These are phyloP conservation scores for Pterophyllum scalare DNA, from an alignment of 2,113 vertebrate species.

Conservation along the genomic window DNA sequence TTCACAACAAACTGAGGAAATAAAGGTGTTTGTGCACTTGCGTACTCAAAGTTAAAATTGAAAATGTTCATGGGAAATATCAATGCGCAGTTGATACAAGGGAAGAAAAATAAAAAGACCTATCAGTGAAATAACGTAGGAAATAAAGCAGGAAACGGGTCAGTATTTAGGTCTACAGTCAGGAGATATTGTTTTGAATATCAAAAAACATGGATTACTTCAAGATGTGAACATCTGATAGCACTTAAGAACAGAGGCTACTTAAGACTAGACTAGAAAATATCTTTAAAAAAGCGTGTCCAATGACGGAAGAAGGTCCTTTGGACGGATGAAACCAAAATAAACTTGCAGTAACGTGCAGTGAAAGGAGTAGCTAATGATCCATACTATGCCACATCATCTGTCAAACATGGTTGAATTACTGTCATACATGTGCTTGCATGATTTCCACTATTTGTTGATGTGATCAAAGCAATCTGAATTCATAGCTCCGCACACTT, in stretches of 20 bases:
- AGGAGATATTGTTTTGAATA: not conserved
- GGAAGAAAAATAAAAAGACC: too few relatives aligned
- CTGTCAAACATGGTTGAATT: not conserved
- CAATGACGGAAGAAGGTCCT: not conserved
- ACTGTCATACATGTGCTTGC: rapidly evolving
- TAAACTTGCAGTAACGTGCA: not conserved
- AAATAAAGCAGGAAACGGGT: too few relatives aligned
- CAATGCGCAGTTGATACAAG: not conserved
- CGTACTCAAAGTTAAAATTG: not conserved
- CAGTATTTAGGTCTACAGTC: too few relatives aligned
- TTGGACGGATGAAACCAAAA: not conserved
- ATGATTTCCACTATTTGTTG: not conserved
- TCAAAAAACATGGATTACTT: not conserved
- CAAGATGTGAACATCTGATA: not conserved
- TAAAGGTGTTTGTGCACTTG: not conserved
- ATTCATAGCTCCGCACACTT: not conserved
- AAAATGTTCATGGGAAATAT: not conserved
- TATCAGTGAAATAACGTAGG: too few relatives aligned
- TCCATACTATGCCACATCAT: not conserved
- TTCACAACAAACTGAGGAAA: not conserved
- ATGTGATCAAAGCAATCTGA: too few relatives aligned
- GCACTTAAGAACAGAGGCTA: not conserved
- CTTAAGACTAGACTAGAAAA: not conserved
- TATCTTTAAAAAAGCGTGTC: not conserved
- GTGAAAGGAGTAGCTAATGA: not conserved